Evolutionary conservation across 2,888 invertebrate genomes (phyloP), one percentile per base, ranked within the genome.

Genomic region (Leucania comma): DNA sequence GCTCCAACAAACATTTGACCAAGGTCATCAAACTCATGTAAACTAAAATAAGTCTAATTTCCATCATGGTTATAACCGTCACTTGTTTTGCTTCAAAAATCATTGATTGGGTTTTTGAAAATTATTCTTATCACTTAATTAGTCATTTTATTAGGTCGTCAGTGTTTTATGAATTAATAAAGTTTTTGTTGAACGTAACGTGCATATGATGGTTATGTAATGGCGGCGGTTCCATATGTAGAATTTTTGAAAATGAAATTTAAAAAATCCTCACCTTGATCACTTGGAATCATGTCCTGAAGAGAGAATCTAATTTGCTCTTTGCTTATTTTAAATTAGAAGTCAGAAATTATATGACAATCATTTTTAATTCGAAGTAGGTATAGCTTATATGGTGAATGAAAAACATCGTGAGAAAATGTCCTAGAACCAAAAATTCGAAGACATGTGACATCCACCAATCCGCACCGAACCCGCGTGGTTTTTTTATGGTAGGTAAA

Each of bases 81-180:
- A 22, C 26, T 58, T n/a, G 14, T 14, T 35, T 14, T 22, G 14
- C 10, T n/a, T 48, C 10, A 1, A 24, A n/a, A 0, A 42, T 9
- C n/a, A n/a, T 46, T n/a, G 46, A 20, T 9, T n/a, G 9, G 6
- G 24, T 26, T 53, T 53, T 26, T 8, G 1, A 17, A 24, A 22
- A 35, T 24, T 50, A n/a, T 17, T 6, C 51, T 71, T 79, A 78
- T 78, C 78, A 42, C n/a, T 48, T 75, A 64, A 75, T 75, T 58
- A 69, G 56, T n/a, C 14, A 29, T 24, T 53, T 20, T 10, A 32
- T 29, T 22, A 10, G 8, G 38, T 62, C 70, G 35, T 76, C 59
- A 63, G 4, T 56, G 12, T 62, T 75, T 75, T 58, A 75, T 65
- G 64, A 24, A 48, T 42, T 17, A 24, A 50, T 64, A 20, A 64